phyloP scores from a whole-genome alignment of 2,888 invertebrate species.

The Sarcophaga rosellei region DNA sequence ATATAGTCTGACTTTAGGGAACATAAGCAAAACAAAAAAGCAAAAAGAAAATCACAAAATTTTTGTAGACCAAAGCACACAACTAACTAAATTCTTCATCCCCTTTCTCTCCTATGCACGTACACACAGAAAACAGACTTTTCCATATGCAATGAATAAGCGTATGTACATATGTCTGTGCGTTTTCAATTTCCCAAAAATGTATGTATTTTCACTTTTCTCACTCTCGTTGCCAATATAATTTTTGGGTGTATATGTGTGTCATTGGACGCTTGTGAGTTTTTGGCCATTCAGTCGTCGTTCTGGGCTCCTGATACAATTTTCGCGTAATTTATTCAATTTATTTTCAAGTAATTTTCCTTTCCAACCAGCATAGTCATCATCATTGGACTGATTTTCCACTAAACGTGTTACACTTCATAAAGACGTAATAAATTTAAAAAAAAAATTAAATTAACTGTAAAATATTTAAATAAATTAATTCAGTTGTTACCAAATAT shows the following conservation, averaged over 20 bases:
- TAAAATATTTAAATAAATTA: too few relatives aligned
- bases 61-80: conserved; percentile 1
- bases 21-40: not conserved
- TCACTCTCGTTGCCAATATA: conserved; percentile 48
- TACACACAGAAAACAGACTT: not conserved
- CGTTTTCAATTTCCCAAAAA: conserved; percentile 54
- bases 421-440: too few relatives aligned
- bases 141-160: conserved; percentile 2
- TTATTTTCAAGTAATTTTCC: conserved; percentile 70
- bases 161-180: conserved; percentile 18
- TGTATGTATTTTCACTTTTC: not conserved
- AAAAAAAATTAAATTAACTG: too few relatives aligned
- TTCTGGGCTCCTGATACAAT: conserved; percentile 76
- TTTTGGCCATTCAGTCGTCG: not conserved
- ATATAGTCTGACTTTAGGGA: conserved; percentile 45
- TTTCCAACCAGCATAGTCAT: not conserved
- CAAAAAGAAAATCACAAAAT: not conserved
- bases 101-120: not conserved
- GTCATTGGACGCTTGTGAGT: conserved; percentile 39
- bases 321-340: conserved; percentile 80
- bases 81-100: too few relatives aligned
- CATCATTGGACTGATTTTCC: too few relatives aligned
- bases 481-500: too few relatives aligned
- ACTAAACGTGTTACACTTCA: too few relatives aligned
- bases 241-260: conserved; percentile 33